Conservation (phyloP, 2,888 invertebrate genomes). For the Caenorhabditis sulstoni region DNA sequence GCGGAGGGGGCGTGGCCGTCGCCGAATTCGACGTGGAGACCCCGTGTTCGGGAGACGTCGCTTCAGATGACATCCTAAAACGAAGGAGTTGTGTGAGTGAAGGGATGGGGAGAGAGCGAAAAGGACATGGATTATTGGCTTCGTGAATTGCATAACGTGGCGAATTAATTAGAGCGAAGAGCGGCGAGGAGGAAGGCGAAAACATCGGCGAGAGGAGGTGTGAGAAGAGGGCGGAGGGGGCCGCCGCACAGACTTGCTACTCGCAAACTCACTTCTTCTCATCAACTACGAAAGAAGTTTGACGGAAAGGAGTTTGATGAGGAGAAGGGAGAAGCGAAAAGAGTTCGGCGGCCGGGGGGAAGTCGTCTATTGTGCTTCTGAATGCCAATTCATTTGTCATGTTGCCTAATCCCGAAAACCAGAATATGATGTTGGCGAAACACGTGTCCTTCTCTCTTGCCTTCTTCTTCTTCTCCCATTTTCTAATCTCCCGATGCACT, state of each 20-base stretch:
- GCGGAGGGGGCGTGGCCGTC: constrained; percentile 42
- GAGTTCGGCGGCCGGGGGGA: constrained; percentile 9
- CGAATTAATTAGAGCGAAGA: constrained; percentile 45
- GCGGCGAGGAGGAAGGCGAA: not conserved
- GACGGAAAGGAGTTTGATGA: constrained; percentile 12
- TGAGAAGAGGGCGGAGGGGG: constrained; percentile 5
- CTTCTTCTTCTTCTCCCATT: not conserved
- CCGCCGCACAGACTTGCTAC: constrained; percentile 10
- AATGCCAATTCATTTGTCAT: constrained; percentile 44
- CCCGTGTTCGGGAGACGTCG: constrained; percentile 50
- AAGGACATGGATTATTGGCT: constrained; percentile 49
- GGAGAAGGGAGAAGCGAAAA: constrained; percentile 3
- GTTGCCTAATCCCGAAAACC: constrained; percentile 22
- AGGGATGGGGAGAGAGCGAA: not conserved
- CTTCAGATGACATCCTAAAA: constrained; percentile 53
- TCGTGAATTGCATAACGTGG: constrained; percentile 24
- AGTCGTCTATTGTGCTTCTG: constrained; percentile 10
- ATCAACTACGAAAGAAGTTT: not conserved
- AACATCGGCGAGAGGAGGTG: constrained; percentile 13
- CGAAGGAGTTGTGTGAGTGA: not conserved
- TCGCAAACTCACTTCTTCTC: constrained; percentile 7
- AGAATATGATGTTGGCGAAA: constrained; percentile 13
- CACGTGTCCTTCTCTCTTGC: constrained; percentile 13
- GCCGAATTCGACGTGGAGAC: constrained; percentile 26
- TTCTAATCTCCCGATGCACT: constrained; percentile 17